These are phyloP conservation scores for Scalopus aquaticus DNA, from an alignment of 2,113 vertebrate genomes.

Conservation along the genomic window DNA sequence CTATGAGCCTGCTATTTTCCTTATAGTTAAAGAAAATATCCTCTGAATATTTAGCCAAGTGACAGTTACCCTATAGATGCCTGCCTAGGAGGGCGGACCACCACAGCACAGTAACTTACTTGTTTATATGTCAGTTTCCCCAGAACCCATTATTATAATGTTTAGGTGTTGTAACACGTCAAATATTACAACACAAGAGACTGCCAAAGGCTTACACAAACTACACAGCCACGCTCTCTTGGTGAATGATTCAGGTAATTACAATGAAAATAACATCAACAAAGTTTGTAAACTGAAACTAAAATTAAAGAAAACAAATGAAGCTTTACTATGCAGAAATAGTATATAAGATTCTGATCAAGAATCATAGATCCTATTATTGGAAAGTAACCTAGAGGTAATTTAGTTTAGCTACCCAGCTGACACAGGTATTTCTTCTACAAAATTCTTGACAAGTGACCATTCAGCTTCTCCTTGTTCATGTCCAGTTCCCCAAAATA, in stretches of 20 bases:
- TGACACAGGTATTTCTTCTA: neutral
- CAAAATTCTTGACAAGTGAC: neutral
- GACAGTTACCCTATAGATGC: neutral
- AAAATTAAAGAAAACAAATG: slow-evolving; percentile 39
- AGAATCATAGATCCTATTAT: neutral
- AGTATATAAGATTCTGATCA: neutral
- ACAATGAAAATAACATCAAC: slow-evolving; percentile 51
- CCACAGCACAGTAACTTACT: neutral
- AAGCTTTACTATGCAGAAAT: neutral
- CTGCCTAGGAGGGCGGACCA: neutral
- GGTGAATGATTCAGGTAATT: slow-evolving; percentile 59
- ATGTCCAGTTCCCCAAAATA: too few species aligned
- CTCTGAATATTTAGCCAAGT: slow-evolving; percentile 10
- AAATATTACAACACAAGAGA: slow-evolving; percentile 30
- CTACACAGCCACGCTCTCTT: neutral
- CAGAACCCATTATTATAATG: neutral
- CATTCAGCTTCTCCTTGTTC: neutral
- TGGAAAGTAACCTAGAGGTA: neutral
- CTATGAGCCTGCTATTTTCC: neutral
- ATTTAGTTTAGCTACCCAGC: neutral
- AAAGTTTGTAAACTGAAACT: neutral
- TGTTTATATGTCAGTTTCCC: neutral
- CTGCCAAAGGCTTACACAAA: neutral
- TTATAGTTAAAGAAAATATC: neutral
- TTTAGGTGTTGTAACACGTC: slow-evolving; percentile 18